These are phyloP conservation scores for Trissolcus brochymenae DNA, from an alignment of 2,888 invertebrate genomes.

Conservation along the genomic window DNA sequence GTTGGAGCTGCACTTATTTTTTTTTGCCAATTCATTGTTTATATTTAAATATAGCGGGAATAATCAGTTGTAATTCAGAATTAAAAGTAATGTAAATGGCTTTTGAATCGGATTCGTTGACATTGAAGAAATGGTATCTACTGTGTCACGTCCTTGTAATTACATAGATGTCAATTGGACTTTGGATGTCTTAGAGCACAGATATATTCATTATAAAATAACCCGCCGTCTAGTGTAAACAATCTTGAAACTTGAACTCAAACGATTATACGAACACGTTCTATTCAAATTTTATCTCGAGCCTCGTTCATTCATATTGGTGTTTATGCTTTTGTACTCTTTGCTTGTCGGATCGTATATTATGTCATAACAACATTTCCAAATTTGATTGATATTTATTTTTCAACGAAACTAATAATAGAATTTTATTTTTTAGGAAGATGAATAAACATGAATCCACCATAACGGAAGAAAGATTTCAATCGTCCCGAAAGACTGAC, in stretches of 20 bases:
- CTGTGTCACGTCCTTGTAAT: slow-evolving; percentile 29
- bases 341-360: background rate
- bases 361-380: background rate
- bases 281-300: slow-evolving; percentile 2
- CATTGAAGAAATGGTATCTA: slow-evolving; percentile 35
- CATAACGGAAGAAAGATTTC: slow-evolving; percentile 61
- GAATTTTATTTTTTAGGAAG: slow-evolving; percentile 42
- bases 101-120: slow-evolving; percentile 6
- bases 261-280: background rate
- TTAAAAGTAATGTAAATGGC: slow-evolving; percentile 20
- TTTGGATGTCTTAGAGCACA: slow-evolving; percentile 20
- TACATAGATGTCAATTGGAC: slow-evolving; percentile 28
- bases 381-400: background rate
- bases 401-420: background rate
- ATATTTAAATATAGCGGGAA: slow-evolving; percentile 1
- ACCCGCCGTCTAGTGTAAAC: slow-evolving; percentile 17
- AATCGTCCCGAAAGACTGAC: slow-evolving; percentile 60
- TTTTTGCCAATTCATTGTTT: slow-evolving; percentile 20
- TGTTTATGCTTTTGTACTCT: background rate
- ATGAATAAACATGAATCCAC: slow-evolving; percentile 64
- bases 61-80: slow-evolving; percentile 17
- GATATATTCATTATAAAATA: slow-evolving; percentile 23
- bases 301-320: background rate
- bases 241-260: slow-evolving; percentile 1
- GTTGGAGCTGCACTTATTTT: background rate